These are phyloP conservation scores for Calliopsis andreniformis DNA, from an alignment of 1,140 invertebrate species.

Conservation along the genomic window DNA sequence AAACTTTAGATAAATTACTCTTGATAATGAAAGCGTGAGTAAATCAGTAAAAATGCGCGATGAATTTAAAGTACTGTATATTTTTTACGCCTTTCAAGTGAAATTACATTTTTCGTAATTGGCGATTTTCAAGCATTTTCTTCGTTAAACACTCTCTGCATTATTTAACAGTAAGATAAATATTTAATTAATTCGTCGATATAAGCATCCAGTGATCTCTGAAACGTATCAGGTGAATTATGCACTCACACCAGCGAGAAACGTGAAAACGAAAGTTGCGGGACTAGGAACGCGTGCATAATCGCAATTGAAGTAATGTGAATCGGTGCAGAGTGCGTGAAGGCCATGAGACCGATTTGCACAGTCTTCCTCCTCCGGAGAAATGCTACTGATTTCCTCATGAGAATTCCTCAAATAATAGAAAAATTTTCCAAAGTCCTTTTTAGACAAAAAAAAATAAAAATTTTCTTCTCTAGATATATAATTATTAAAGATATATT, in stretches of 20 bases:
- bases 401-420: background rate
- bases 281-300: conserved; percentile 1
- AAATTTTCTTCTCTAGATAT: too few species aligned
- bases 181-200: background rate
- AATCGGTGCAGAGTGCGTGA: conserved; percentile 55
- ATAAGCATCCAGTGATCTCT: background rate
- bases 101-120: too few species aligned
- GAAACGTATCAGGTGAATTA: background rate
- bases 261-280: conserved; percentile 70
- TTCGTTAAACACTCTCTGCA: too few species aligned
- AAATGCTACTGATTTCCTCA: conserved; percentile 64
- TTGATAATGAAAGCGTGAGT: too few species aligned
- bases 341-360: conserved; percentile 71
- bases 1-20: too few species aligned
- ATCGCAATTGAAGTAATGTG: conserved; percentile 17
- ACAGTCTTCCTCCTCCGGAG: conserved; percentile 74
- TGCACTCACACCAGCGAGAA: background rate
- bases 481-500: too few species aligned
- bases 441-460: background rate
- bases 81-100: too few species aligned
- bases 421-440: background rate
- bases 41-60: too few species aligned
- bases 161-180: background rate
- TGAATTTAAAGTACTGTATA: too few species aligned
- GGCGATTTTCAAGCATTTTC: too few species aligned